Conservation (phyloP, 2,113 vertebrate species). For the Sylvietta virens region DNA sequence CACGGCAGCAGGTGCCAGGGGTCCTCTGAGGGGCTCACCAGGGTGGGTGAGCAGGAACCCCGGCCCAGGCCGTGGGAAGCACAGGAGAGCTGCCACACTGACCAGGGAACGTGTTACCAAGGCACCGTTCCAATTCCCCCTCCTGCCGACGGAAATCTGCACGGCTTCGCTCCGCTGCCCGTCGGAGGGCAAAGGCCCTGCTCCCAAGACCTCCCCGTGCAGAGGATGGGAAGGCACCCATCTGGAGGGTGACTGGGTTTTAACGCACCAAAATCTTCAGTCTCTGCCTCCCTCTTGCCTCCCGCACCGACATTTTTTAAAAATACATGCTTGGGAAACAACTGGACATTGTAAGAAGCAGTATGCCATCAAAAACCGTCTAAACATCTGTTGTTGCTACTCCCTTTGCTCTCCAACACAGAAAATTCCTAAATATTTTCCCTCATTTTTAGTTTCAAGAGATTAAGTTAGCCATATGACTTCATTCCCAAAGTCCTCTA, state of each 20-base stretch:
- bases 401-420: neutral
- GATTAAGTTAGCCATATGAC: neutral
- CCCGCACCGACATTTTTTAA: neutral
- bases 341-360: neutral
- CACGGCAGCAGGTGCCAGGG: neutral
- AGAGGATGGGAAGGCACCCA: neutral
- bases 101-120: rapidly evolving
- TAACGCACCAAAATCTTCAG: neutral
- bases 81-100: rapidly evolving
- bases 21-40: neutral
- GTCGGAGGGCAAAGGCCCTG: rapidly evolving
- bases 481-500: neutral
- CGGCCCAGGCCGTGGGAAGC: rapidly evolving
- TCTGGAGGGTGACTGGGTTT: neutral
- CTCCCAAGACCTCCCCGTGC: neutral
- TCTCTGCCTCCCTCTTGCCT: neutral
- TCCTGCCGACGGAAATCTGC: neutral
- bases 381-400: neutral
- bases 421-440: neutral
- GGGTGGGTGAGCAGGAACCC: neutral
- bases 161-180: rapidly evolving
- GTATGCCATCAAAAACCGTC: neutral
- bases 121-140: neutral
- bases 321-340: neutral
- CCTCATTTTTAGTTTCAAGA: neutral